Percentiles rank a stretch among this genome's conserved stretches.
phyloP scores from a whole-genome alignment of 2,113 vertebrate species.

The Sebastes schlegelii region DNA sequence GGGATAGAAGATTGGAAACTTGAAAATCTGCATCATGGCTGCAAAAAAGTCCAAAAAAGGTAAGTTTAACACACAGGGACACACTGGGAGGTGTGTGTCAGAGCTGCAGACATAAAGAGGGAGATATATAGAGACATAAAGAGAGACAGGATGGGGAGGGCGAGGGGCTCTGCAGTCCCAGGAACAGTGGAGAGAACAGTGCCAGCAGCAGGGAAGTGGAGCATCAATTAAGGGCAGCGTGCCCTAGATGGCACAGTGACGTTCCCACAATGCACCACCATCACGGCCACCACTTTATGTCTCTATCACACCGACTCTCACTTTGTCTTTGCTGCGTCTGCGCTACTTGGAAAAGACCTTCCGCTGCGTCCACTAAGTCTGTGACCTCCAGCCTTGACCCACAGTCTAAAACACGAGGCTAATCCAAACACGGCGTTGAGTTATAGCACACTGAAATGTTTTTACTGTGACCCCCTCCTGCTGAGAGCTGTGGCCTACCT shows the following conservation, averaged over 20 bases:
- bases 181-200: slow-evolving; percentile 73
- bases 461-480: slow-evolving; percentile 17
- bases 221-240: slow-evolving; percentile 84
- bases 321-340: not conserved
- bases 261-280: slow-evolving; percentile 76
- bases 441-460: not conserved
- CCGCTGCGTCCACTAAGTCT: not conserved
- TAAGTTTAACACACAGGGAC: slow-evolving; percentile 10
- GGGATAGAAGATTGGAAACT: slow-evolving; percentile 18
- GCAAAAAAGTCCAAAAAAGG: not conserved
- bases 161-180: slow-evolving; percentile 60
- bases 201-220: slow-evolving; percentile 80
- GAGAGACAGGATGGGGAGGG: slow-evolving; percentile 15
- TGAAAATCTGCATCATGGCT: slow-evolving; percentile 26
- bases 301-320: slow-evolving; percentile 1
- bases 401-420: not conserved
- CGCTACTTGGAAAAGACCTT: not conserved
- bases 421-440: not conserved
- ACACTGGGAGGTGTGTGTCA: not conserved
- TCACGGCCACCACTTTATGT: slow-evolving; percentile 31
- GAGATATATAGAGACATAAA: slow-evolving; percentile 36
- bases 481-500: slow-evolving; percentile 47
- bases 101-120: slow-evolving; percentile 34
- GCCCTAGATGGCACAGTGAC: slow-evolving; percentile 75
- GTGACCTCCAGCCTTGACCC: not conserved